Conservation (phyloP, 2,797 vertebrate species). For the Parauchenoglanis ngamensis region DNA sequence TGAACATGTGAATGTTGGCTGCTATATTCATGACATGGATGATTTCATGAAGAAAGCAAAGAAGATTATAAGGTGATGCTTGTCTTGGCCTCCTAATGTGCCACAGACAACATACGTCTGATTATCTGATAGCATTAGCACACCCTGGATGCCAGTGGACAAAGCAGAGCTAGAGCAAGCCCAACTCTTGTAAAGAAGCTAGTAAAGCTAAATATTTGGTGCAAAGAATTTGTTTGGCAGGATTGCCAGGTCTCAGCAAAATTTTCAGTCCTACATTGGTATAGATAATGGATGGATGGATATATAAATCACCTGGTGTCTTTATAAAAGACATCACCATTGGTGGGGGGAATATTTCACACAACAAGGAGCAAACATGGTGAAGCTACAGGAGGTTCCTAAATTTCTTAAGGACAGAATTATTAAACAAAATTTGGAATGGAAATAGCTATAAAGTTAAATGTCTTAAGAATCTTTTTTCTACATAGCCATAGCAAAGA, state of each 20-base stretch:
- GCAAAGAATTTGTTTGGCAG: background rate
- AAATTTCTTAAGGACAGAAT: background rate
- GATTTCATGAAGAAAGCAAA: background rate
- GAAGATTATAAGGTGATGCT: background rate
- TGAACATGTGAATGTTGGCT: background rate
- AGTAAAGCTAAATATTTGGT: background rate
- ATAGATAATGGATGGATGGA: too few relatives aligned
- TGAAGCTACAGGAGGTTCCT: background rate
- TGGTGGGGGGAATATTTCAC: background rate
- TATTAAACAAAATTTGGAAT: background rate
- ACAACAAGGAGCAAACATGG: background rate
- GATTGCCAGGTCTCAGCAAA: background rate
- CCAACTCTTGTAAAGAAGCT: background rate
- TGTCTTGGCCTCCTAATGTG: too few relatives aligned
- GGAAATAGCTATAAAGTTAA: background rate
- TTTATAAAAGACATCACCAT: background rate
- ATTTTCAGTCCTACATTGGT: background rate
- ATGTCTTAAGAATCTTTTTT: too few relatives aligned
- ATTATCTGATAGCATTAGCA: background rate
- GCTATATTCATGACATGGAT: background rate
- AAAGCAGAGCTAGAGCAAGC: too few relatives aligned
- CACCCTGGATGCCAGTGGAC: background rate
- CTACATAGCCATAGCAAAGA: background rate
- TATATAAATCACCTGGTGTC: background rate
- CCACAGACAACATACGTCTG: background rate